Evolutionary conservation across 2,113 vertebrate species (phyloP).

Genomic region (Brienomyrus brachyistius): DNA sequence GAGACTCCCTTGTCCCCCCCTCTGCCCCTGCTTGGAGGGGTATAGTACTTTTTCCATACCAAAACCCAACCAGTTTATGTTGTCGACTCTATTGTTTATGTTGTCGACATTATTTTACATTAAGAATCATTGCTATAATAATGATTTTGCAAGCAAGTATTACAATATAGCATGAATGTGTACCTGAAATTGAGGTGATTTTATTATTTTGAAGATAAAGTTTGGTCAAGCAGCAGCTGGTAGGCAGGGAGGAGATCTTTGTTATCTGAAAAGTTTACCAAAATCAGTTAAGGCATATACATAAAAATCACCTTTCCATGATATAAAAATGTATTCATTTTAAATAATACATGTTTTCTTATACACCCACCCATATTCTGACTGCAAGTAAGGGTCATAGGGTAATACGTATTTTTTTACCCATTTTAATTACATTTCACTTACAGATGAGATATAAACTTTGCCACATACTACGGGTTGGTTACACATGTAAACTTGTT

Average conservation of each 20-base stretch:
- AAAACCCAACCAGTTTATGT: neutral
- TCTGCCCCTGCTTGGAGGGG: neutral
- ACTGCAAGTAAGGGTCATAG: neutral
- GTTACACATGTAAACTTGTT: neutral
- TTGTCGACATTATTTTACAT: neutral
- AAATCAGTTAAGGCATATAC: neutral
- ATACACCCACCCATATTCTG: neutral
- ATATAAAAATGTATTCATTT: neutral
- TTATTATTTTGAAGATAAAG: conserved; percentile 65
- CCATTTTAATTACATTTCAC: neutral
- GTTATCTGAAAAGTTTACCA: conserved; percentile 53
- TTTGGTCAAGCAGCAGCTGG: conserved; percentile 65
- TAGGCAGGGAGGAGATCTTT: conserved; percentile 54
- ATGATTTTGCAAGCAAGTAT: neutral
- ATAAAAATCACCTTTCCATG: neutral
- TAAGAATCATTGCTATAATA: neutral
- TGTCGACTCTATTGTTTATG: neutral
- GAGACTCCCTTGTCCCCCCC: too few relatives aligned
- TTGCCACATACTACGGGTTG: neutral
- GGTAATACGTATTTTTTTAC: neutral
- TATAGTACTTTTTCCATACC: neutral
- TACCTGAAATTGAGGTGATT: conserved; percentile 65
- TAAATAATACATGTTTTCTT: neutral
- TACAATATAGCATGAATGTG: conserved; percentile 2
- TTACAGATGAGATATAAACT: neutral